These are phyloP conservation scores for Athalia circularis DNA, from an alignment of 2,888 invertebrate species.

Conservation along the genomic window DNA sequence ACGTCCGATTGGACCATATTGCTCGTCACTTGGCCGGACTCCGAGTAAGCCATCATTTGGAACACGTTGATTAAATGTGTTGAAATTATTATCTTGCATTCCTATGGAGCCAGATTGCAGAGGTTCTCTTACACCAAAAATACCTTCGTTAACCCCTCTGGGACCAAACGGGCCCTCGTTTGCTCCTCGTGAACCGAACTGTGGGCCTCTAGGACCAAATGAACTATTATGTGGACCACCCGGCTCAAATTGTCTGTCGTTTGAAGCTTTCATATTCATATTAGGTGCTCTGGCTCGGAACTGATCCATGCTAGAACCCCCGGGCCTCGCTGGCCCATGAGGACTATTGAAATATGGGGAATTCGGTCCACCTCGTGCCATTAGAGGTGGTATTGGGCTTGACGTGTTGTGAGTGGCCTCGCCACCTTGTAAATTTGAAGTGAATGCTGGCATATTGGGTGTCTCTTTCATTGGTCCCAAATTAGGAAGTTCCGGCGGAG, in stretches of 20 bases:
- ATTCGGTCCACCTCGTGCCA: conserved; percentile 43
- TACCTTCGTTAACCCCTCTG: conserved; percentile 37
- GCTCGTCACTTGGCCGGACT: conserved; percentile 40
- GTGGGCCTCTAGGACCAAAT: conserved; percentile 47
- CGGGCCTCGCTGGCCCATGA: conserved; percentile 19
- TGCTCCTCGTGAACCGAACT: conserved; percentile 48
- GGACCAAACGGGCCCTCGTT: conserved; percentile 50
- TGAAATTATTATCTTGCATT: conserved; percentile 9
- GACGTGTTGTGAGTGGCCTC: background rate
- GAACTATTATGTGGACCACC: conserved; percentile 26
- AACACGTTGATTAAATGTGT: conserved; percentile 7
- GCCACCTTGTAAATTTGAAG: conserved; percentile 20
- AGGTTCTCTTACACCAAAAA: conserved; percentile 29
- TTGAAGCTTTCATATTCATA: conserved; percentile 12
- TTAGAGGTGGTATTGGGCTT: conserved; percentile 24
- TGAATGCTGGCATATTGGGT: conserved; percentile 28
- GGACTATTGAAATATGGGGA: conserved; percentile 46
- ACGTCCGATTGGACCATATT: conserved; percentile 47
- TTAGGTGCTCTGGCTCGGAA: conserved; percentile 47
- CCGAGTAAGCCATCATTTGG: conserved; percentile 32
- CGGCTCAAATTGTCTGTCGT: conserved; percentile 3
- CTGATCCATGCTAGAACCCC: conserved; percentile 39
- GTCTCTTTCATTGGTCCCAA: conserved; percentile 60
- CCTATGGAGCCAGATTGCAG: conserved; percentile 46
- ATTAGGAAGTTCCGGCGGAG: conserved; percentile 69